A percentile compares a stretch with the other conserved stretches of the same genome.
Evolutionary conservation across 2,888 invertebrate species (phyloP).

Genomic region (Pandemis cinnamomeana): DNA sequence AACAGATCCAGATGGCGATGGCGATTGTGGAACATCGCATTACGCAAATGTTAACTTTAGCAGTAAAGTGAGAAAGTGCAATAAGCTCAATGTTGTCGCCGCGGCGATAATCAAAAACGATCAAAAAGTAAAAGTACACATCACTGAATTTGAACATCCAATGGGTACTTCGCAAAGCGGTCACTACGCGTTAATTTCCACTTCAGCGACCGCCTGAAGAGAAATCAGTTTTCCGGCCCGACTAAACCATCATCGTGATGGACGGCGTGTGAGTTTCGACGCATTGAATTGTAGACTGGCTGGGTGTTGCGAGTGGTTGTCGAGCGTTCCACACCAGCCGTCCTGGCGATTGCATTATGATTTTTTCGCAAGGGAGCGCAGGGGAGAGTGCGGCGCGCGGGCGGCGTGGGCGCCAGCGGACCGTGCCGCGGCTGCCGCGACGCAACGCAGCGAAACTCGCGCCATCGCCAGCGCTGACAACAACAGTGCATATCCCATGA

Average conservation of each 20-base stretch:
- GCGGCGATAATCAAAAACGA: slow-evolving; percentile 33
- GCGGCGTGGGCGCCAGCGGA: slow-evolving; percentile 70
- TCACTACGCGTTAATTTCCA: slow-evolving; percentile 64
- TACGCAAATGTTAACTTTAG: slow-evolving; percentile 39
- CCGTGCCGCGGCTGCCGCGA: slow-evolving; percentile 78
- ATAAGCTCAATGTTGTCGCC: slow-evolving; percentile 31
- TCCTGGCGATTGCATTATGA: slow-evolving; percentile 84
- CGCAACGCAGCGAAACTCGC: slow-evolving; percentile 74
- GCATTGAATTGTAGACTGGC: slow-evolving; percentile 83
- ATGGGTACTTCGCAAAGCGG: slow-evolving; percentile 67
- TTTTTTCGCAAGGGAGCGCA: slow-evolving; percentile 83
- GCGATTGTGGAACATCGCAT: slow-evolving; percentile 42
- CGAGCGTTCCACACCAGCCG: slow-evolving; percentile 82
- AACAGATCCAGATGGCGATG: slow-evolving; percentile 38
- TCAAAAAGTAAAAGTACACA: slow-evolving; percentile 67
- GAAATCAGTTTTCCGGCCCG: slow-evolving; percentile 79
- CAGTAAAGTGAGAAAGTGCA: slow-evolving; percentile 42
- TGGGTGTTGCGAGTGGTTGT: slow-evolving; percentile 77
- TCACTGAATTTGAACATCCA: slow-evolving; percentile 77
- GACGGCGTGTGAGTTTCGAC: slow-evolving; percentile 83
- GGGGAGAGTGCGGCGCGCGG: slow-evolving; percentile 62
- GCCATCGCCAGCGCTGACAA: slow-evolving; percentile 51
- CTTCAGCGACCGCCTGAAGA: slow-evolving; percentile 69
- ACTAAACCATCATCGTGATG: slow-evolving; percentile 80
- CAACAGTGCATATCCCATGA: slow-evolving; percentile 57